Percentiles rank a stretch among this genome's conserved stretches.
phyloP scores from a whole-genome alignment of 2,797 vertebrate genomes.

The Ispidina lecontei region DNA sequence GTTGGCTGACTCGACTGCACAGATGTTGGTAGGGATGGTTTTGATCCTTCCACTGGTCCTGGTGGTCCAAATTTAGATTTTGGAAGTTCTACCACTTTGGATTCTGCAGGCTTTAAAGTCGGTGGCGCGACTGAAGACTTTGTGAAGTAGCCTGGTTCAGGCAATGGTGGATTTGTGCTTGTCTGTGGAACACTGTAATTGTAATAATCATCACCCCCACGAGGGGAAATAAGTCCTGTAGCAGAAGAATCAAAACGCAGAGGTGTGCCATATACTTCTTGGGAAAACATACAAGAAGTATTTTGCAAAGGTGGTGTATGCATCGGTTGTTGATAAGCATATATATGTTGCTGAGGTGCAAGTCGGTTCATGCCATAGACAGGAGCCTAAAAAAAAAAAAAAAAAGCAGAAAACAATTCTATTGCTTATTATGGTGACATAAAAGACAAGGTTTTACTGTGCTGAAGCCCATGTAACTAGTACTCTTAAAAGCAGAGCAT shows the following conservation, averaged over 20 bases:
- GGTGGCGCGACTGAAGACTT: constrained; percentile 85
- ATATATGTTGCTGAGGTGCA: constrained; percentile 92
- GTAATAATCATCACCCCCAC: constrained; percentile 89
- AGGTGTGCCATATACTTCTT: constrained; percentile 88
- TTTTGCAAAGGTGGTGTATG: constrained; percentile 93
- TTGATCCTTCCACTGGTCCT: constrained; percentile 82
- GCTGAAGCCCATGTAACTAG: accelerated
- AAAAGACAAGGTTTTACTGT: not conserved
- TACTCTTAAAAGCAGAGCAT: not conserved
- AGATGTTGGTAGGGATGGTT: constrained; percentile 81
- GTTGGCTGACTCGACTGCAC: constrained; percentile 75
- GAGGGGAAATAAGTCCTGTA: constrained; percentile 90
- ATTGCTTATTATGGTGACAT: not conserved
- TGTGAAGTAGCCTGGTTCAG: constrained; percentile 97
- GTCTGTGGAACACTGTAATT: constrained; percentile 87
- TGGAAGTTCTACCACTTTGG: constrained; percentile 86
- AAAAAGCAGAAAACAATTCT: not conserved
- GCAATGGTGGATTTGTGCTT: constrained; percentile 90
- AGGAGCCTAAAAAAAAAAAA: constrained; percentile 79
- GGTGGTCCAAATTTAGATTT: constrained; percentile 88
- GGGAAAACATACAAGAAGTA: constrained; percentile 92
- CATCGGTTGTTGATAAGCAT: constrained; percentile 89
- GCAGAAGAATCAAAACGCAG: constrained; percentile 93
- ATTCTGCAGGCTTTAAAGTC: constrained; percentile 83
- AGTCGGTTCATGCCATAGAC: constrained; percentile 93